These are phyloP conservation scores for Panthera tigris DNA, from an alignment of 2,113 vertebrate genomes.

Conservation along the genomic window DNA sequence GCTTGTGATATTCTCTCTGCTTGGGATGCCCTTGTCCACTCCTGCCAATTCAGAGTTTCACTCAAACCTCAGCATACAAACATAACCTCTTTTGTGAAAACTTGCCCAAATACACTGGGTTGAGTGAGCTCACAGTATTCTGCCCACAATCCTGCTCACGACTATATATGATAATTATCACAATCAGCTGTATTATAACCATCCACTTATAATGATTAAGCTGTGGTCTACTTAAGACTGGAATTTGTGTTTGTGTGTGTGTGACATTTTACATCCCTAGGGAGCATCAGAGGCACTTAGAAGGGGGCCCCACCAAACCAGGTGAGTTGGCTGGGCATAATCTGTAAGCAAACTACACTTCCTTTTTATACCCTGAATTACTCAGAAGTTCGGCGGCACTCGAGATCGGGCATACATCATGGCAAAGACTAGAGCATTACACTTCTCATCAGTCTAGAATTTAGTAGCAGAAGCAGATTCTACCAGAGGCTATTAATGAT, in stretches of 20 bases:
- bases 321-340: not conserved
- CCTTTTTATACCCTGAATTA: not conserved
- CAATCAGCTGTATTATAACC: not conserved
- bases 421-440: not conserved
- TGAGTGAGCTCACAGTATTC: not conserved
- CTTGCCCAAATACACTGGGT: not conserved
- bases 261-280: not conserved
- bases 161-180: not conserved
- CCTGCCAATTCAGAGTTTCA: not conserved
- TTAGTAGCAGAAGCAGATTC: not conserved
- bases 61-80: not conserved
- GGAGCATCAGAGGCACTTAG: not conserved
- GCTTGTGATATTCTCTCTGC: not conserved
- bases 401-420: not conserved
- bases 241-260: not conserved
- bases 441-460: not conserved
- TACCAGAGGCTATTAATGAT: constrained; percentile 21
- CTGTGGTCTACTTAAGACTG: not conserved
- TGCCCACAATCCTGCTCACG: not conserved
- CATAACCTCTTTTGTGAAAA: not conserved
- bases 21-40: not conserved
- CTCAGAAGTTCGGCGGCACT: not conserved
- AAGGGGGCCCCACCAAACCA: not conserved
- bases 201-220: constrained; percentile 5
- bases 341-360: not conserved